These are phyloP conservation scores for Trimorus sp. DNA, from an alignment of 2,888 invertebrate species.

Conservation along the genomic window DNA sequence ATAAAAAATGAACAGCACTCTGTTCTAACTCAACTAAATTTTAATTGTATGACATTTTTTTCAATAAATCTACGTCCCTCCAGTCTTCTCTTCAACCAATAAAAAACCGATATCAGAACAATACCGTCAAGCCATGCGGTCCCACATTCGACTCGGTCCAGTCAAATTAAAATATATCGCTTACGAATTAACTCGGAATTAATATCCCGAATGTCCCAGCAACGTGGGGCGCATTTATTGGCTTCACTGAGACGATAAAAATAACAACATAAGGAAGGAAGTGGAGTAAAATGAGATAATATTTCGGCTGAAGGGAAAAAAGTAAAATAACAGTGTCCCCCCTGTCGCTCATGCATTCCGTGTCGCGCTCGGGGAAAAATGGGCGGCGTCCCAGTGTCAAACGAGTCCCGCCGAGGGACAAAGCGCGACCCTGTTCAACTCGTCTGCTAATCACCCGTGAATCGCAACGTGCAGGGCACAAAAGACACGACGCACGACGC, in stretches of 20 bases:
- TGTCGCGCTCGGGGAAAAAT: constrained; percentile 51
- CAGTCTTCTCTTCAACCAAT: no score
- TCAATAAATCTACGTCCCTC: no score
- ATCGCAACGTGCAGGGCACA: constrained; percentile 61
- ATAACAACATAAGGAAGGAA: constrained; percentile 62
- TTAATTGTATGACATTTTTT: no score
- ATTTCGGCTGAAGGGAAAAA: constrained; percentile 54
- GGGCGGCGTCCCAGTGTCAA: constrained; percentile 52
- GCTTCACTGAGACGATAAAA: constrained; percentile 51
- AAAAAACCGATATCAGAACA: no score
- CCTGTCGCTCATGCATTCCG: constrained; percentile 58
- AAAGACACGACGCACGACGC: constrained; percentile 53
- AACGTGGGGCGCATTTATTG: constrained; percentile 49
- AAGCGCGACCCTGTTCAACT: constrained; percentile 62
- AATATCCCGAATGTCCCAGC: constrained; percentile 23
- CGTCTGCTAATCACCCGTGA: constrained; percentile 65
- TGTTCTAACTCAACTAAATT: no score
- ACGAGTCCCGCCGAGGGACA: constrained; percentile 59
- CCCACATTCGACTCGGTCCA: no score
- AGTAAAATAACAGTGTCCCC: constrained; percentile 57
- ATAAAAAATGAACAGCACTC: no score
- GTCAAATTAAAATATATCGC: background rate
- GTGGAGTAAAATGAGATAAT: constrained; percentile 56
- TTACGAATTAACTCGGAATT: constrained; percentile 34
- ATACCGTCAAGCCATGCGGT: no score